Evolutionary conservation across 2,888 invertebrate species (phyloP).

Genomic region (Tetragnatha montana): DNA sequence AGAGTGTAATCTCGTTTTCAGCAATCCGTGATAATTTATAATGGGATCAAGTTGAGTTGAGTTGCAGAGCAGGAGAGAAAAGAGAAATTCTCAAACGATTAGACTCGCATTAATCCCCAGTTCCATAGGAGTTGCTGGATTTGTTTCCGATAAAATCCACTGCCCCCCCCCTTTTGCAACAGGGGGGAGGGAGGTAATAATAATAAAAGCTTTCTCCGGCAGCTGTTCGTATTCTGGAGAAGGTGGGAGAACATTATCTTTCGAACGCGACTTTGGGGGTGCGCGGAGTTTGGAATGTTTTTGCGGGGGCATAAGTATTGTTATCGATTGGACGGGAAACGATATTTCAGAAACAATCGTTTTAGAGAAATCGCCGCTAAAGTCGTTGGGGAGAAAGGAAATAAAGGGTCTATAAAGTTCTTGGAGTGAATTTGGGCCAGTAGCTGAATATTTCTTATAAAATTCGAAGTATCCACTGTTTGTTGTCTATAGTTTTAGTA

Average conservation of each 20-base stretch:
- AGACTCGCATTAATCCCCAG: slow-evolving; percentile 25
- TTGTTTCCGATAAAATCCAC: slow-evolving; percentile 29
- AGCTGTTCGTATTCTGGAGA: slow-evolving; percentile 7
- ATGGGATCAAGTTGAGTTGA: slow-evolving; percentile 23
- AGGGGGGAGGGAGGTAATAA: slow-evolving; percentile 11
- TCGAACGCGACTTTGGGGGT: not conserved
- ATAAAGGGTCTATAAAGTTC: not conserved
- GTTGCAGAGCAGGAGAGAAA: not conserved
- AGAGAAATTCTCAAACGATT: slow-evolving; percentile 30
- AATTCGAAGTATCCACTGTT: too few relatives aligned
- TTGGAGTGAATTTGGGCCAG: too few relatives aligned
- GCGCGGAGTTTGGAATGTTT: not conserved
- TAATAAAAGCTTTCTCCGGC: slow-evolving; percentile 11
- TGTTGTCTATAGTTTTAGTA: too few relatives aligned
- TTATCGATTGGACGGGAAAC: not conserved
- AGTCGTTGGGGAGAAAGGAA: slow-evolving; percentile 1
- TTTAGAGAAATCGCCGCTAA: too few relatives aligned
- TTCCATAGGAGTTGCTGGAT: slow-evolving; percentile 6
- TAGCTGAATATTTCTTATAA: too few relatives aligned
- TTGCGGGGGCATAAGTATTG: not conserved
- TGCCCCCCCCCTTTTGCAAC: not conserved
- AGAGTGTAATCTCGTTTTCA: slow-evolving; percentile 40
- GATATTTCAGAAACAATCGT: not conserved
- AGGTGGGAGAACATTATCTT: not conserved
- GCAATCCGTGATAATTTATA: slow-evolving; percentile 54